These are phyloP conservation scores for Aspidoscelis tigris DNA, from an alignment of 2,113 vertebrate species.

Conservation along the genomic window DNA sequence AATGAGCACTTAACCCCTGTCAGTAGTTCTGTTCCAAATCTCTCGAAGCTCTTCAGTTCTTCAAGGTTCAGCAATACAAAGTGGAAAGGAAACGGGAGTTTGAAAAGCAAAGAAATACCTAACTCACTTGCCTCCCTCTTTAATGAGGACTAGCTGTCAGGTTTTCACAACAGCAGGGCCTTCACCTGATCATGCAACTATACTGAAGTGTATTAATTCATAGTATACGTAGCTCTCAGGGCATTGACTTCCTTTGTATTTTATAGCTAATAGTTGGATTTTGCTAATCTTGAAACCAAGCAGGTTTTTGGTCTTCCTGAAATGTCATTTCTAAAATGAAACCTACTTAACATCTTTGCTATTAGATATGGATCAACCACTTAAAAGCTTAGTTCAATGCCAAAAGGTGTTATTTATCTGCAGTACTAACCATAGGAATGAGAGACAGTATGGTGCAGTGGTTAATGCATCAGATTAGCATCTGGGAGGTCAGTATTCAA, in stretches of 20 bases:
- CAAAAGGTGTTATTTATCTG: too few species aligned
- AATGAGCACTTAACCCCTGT: slow-evolving; percentile 29
- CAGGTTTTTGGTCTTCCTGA: neutral
- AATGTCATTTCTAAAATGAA: neutral
- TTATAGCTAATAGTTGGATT: neutral
- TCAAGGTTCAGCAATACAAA: slow-evolving; percentile 29
- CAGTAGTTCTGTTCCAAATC: slow-evolving; percentile 11
- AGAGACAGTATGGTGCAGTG: too few species aligned
- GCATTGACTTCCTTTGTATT: neutral
- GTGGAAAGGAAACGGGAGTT: neutral
- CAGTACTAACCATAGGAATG: too few species aligned
- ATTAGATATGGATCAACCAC: too few species aligned
- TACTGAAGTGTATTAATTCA: neutral
- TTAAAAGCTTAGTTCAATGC: too few species aligned
- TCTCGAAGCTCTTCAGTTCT: slow-evolving; percentile 26
- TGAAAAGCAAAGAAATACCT: neutral
- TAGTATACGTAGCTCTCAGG: neutral
- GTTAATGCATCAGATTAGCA: too few species aligned
- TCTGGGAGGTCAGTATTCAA: too few species aligned
- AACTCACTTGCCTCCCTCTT: neutral
- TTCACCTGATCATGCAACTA: neutral
- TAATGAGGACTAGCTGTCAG: slow-evolving; percentile 3
- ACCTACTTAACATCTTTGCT: neutral
- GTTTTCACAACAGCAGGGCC: neutral
- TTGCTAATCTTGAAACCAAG: neutral